Percentiles rank a stretch among this genome's conserved stretches.
These are phyloP conservation scores for Euura lappo DNA, from an alignment of 1,140 invertebrate species.

Conservation along the genomic window DNA sequence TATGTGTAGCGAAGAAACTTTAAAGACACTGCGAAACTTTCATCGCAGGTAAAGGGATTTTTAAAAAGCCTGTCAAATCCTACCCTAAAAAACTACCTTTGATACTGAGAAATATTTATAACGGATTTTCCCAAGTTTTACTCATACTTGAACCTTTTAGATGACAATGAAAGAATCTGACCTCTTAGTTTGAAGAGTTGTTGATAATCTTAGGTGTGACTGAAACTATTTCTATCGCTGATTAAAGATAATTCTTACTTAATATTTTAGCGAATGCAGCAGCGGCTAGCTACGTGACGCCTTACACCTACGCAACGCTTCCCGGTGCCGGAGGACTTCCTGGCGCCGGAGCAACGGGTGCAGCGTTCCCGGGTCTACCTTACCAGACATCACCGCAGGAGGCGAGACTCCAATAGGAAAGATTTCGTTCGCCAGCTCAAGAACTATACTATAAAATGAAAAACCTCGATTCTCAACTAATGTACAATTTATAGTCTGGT, in stretches of 20 bases:
- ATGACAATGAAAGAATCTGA: neutral
- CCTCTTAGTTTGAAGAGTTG: conserved; percentile 6
- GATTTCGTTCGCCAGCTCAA: neutral
- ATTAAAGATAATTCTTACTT: neutral
- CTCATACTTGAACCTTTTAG: neutral
- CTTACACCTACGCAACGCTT: conserved; percentile 70
- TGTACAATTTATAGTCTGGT: conserved; percentile 18
- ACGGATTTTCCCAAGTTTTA: too few species aligned
- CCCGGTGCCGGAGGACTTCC: conserved; percentile 66
- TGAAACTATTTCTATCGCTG: too few species aligned
- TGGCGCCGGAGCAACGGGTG: conserved; percentile 53
- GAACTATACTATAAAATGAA: conserved; percentile 16
- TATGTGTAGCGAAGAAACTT: too few species aligned
- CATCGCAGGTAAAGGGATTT: too few species aligned
- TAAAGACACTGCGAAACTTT: too few species aligned
- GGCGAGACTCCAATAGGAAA: conserved; percentile 63
- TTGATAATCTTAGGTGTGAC: too few species aligned
- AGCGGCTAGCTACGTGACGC: conserved; percentile 73
- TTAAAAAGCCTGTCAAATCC: too few species aligned
- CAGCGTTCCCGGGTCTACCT: conserved; percentile 67
- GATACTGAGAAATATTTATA: too few species aligned
- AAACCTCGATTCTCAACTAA: conserved; percentile 12
- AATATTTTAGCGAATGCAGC: conserved; percentile 55
- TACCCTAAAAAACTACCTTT: too few species aligned
- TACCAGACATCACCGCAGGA: conserved; percentile 69